Evolutionary conservation across 2,888 invertebrate genomes (phyloP), one percentile per base, ranked within the genome.

Genomic region (Coenonympha glycerion): DNA sequence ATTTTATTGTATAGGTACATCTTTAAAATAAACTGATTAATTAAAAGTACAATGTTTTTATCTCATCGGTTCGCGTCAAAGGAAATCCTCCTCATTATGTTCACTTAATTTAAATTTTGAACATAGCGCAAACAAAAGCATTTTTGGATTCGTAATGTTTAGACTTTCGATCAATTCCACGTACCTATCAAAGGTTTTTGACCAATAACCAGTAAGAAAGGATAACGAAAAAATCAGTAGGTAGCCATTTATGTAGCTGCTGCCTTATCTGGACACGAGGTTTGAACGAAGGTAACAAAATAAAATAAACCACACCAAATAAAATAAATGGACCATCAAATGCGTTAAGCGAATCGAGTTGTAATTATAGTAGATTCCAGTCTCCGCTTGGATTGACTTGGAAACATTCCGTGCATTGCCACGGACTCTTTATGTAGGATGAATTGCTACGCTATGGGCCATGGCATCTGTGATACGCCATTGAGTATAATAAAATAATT

Each of bases 321-420:
- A 51, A 53, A 55, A 58, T 33, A 54, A 57, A 52, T 40, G 52
- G 49, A 44, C 46, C 33, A 42, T 47, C 47, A 49, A 46, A 42
- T 41, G 36, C 56, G 52, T 57, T 59, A 50, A 55, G 53, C 52
- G 46, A 49, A 57, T 59, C 52, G 51, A 52, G 50, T 50, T 49
- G 55, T 56, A 56, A 59, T 55, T 52, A 51, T 45, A 33, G 51
- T 41, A 37, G 51, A 56, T 51, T 53, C 56, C 41, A 26, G 40
- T 50, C 55, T 53, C 52, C 18, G 36, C 47, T 34, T 44, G 41
- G 50, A 55, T 57, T 54, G 49, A 57, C 54, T 57, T 52, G 45
- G 55, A 55, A 47, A 47, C 52, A 49, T 56, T 51, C 49, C 30
- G 39, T 11, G 39, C 56, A 52, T 51, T 48, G 44, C 33, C 19